These are phyloP conservation scores for Romanogobio albipinnatus DNA, from an alignment of 2,113 vertebrate species.

Conservation along the genomic window DNA sequence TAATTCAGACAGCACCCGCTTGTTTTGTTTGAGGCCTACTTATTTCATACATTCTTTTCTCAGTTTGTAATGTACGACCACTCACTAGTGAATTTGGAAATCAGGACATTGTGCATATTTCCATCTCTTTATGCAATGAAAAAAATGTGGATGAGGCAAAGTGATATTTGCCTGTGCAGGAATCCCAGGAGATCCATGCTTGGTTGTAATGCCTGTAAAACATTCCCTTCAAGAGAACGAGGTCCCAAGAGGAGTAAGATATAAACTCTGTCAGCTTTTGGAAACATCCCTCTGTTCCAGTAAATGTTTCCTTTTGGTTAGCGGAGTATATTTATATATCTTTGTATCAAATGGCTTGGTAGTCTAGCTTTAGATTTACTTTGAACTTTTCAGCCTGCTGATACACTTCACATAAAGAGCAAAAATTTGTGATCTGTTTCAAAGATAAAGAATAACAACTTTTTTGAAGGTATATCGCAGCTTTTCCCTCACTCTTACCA, in stretches of 20 bases:
- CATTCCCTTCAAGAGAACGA: constrained; percentile 65
- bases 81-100: constrained; percentile 48
- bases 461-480: constrained; percentile 15
- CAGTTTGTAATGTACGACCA: constrained; percentile 27
- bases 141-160: constrained; percentile 63
- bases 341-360: constrained; percentile 47
- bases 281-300: constrained; percentile 51
- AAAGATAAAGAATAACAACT: constrained; percentile 34
- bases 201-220: constrained; percentile 72
- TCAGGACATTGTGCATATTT: constrained; percentile 56
- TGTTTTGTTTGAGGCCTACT: neutral
- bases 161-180: constrained; percentile 71
- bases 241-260: constrained; percentile 67
- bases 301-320: constrained; percentile 53
- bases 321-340: constrained; percentile 52
- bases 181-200: constrained; percentile 65
- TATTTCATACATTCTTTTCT: constrained; percentile 4
- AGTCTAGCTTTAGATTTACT: constrained; percentile 44
- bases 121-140: constrained; percentile 42
- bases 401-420: constrained; percentile 36
- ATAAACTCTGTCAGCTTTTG: constrained; percentile 68
- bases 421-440: constrained; percentile 15
- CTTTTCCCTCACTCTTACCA: neutral
- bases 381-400: constrained; percentile 37
- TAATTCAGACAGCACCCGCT: neutral